Percentiles rank a stretch among this genome's conserved stretches.
phyloP scores from a whole-genome alignment of 2,888 invertebrate genomes.

The Cataglyphis livida region DNA sequence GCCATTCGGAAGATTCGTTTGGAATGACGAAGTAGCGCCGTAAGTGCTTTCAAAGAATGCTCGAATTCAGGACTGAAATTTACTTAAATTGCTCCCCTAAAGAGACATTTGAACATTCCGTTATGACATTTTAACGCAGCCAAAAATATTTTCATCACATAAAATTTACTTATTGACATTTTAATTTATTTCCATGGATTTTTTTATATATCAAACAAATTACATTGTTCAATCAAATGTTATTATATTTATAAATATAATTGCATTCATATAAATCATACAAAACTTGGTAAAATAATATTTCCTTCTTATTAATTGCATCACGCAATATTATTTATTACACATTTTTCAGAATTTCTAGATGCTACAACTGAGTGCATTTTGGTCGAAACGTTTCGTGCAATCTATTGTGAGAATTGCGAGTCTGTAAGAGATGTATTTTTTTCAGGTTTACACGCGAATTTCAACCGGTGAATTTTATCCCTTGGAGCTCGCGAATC shows the following conservation, averaged over 20 bases:
- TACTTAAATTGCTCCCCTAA: constrained; percentile 38
- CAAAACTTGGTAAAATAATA: background rate
- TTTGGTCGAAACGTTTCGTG: background rate
- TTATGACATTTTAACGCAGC: constrained; percentile 18
- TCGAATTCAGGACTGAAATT: constrained; percentile 44
- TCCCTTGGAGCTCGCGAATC: constrained; percentile 35
- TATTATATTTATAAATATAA: background rate
- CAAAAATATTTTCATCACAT: constrained; percentile 17
- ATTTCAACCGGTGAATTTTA: constrained; percentile 44
- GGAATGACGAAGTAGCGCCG: constrained; percentile 49
- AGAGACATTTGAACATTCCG: constrained; percentile 31
- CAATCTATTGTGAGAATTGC: background rate
- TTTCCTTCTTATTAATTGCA: background rate
- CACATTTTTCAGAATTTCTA: background rate
- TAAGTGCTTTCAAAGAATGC: constrained; percentile 52
- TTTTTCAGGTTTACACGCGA: constrained; percentile 43
- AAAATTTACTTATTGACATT: constrained; percentile 18
- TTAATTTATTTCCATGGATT: background rate
- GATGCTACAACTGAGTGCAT: background rate
- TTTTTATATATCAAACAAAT: too few species aligned
- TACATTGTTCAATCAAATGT: background rate
- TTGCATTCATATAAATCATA: background rate
- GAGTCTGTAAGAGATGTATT: constrained; percentile 2
- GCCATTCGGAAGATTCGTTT: constrained; percentile 50
- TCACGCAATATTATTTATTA: background rate